Evolutionary conservation across 1,140 invertebrate genomes (phyloP).

Genomic region (Melipona quadrifasciata): DNA sequence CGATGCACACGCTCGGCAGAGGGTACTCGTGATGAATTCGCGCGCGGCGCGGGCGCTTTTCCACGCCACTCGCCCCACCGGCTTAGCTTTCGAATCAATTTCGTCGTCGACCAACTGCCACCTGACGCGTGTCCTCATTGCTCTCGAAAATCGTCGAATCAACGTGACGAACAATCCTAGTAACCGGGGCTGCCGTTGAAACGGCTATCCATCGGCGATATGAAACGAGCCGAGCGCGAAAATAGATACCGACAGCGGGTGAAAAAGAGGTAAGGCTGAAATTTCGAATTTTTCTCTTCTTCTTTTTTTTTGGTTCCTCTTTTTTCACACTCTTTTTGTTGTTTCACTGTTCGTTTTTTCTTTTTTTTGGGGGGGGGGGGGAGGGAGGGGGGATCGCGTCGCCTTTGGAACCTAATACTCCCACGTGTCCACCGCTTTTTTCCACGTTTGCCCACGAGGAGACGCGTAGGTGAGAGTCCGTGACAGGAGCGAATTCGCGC

Average conservation of each 20-base stretch:
- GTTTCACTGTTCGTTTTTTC: neutral
- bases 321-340: neutral
- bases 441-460: too few relatives aligned
- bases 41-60: constrained; percentile 14
- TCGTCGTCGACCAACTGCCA: constrained; percentile 26
- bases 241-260: neutral
- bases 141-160: constrained; percentile 33
- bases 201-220: neutral
- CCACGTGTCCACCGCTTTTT: constrained; percentile 13
- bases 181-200: neutral
- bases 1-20: neutral
- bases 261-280: neutral
- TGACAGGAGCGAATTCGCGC: constrained; percentile 9
- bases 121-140: constrained; percentile 45
- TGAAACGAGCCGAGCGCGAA: neutral
- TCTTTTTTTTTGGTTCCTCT: too few relatives aligned
- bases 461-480: constrained; percentile 21
- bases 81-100: constrained; percentile 56
- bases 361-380: neutral
- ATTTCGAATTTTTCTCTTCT: neutral
- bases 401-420: constrained; percentile 17
- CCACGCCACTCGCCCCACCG: constrained; percentile 7
- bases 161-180: constrained; percentile 10
- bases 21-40: constrained; percentile 50
- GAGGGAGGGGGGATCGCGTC: neutral